These are phyloP conservation scores for Willowsia nigromaculata DNA, from an alignment of 2,888 invertebrate species.

Conservation along the genomic window DNA sequence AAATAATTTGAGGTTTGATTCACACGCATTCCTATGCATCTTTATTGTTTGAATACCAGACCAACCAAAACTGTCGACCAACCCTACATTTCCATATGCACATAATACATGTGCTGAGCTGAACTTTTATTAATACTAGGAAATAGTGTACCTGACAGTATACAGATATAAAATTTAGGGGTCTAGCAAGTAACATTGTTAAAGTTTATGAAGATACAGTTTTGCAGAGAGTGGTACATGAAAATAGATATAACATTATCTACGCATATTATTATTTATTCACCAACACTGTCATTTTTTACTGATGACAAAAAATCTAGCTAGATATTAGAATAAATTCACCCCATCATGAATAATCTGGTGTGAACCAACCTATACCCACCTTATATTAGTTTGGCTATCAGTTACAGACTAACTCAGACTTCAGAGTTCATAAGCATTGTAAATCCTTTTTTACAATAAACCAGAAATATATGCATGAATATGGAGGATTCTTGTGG, in stretches of 20 bases:
- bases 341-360: neutral
- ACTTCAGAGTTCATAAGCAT: neutral
- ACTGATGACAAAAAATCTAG: neutral
- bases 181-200: too few species aligned
- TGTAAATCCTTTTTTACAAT: neutral
- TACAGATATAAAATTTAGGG: too few species aligned
- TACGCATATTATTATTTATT: slow-evolving; percentile 9
- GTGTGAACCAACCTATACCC: neutral
- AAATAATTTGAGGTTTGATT: neutral
- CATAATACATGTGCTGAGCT: neutral
- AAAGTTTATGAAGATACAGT: too few species aligned
- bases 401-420: neutral
- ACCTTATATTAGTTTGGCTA: neutral
- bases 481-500: neutral
- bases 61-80: neutral
- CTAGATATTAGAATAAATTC: slow-evolving; percentile 8
- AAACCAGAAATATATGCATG: neutral
- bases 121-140: too few species aligned
- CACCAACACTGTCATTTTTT: neutral
- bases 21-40: neutral
- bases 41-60: neutral
- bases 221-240: too few species aligned
- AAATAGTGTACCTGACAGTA: neutral
- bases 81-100: neutral
- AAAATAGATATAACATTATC: too few species aligned